A percentile compares a stretch with the other conserved stretches of the same genome.
phyloP scores from a whole-genome alignment of 1,140 invertebrate genomes.

The Dolichoris vasculosae region DNA sequence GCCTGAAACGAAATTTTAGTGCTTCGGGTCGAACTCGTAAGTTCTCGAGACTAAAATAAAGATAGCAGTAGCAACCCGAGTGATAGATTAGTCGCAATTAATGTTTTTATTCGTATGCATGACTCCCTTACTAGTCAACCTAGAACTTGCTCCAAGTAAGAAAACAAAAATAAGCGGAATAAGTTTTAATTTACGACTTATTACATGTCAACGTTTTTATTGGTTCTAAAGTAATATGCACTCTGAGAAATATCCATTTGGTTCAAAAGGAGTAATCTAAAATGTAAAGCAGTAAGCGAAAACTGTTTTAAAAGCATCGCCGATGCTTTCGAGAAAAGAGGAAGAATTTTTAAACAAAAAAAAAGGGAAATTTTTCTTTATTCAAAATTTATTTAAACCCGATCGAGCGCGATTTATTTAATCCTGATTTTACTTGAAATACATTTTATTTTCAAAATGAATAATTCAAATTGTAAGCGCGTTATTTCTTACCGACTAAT shows the following conservation, averaged over 20 bases:
- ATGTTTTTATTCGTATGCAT: not conserved
- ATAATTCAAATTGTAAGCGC: too few species aligned
- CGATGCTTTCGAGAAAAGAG: not conserved
- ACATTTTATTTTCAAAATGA: too few species aligned
- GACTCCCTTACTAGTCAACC: not conserved
- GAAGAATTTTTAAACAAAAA: not conserved
- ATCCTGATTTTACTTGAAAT: too few species aligned
- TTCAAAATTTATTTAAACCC: too few species aligned
- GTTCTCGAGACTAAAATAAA: too few species aligned
- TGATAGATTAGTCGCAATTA: not conserved
- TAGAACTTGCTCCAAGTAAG: not conserved
- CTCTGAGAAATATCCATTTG: not conserved
- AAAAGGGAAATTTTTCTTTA: too few species aligned
- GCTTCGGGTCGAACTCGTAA: too few species aligned
- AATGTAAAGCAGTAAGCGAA: not conserved
- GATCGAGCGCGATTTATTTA: too few species aligned
- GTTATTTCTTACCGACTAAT: too few species aligned
- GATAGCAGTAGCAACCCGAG: not conserved
- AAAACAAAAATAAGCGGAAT: not conserved
- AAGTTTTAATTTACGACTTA: slow-evolving; percentile 5
- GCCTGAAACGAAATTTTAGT: too few species aligned
- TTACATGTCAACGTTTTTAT: slow-evolving; percentile 3
- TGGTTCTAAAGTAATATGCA: not conserved
- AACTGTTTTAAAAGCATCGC: not conserved
- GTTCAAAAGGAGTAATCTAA: not conserved